These are phyloP conservation scores for Tetramorium alpestre DNA, from an alignment of 1,140 invertebrate species.

Conservation along the genomic window DNA sequence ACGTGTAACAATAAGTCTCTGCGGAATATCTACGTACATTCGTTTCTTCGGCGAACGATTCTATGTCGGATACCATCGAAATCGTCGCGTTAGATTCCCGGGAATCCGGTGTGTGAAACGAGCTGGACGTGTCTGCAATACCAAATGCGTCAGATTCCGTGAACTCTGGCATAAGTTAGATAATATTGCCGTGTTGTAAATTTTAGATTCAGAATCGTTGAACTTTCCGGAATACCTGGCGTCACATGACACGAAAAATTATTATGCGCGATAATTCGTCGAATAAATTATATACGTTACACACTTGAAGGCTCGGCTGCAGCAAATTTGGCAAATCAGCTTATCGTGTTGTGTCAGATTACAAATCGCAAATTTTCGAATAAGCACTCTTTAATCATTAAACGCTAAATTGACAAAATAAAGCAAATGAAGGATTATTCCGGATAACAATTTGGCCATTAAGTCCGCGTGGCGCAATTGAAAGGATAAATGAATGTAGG, in stretches of 20 bases:
- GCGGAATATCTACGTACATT: slow-evolving; percentile 45
- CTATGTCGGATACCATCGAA: slow-evolving; percentile 51
- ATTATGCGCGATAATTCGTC: not conserved
- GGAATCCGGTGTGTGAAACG: slow-evolving; percentile 64
- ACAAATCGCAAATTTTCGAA: slow-evolving; percentile 7
- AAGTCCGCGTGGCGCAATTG: not conserved
- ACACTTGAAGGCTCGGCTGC: not conserved
- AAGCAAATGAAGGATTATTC: slow-evolving; percentile 10
- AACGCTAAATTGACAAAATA: not conserved
- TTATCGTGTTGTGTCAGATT: not conserved
- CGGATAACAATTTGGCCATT: not conserved
- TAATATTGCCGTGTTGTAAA: slow-evolving; percentile 7
- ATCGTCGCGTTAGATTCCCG: slow-evolving; percentile 57
- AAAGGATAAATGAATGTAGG: slow-evolving; percentile 32
- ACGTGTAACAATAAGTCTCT: not conserved
- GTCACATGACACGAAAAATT: not conserved
- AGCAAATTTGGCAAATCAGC: not conserved
- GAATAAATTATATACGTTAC: not conserved
- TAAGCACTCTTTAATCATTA: slow-evolving; percentile 11
- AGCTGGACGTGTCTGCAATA: slow-evolving; percentile 63
- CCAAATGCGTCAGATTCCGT: not conserved
- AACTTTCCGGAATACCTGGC: not conserved
- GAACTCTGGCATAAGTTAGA: not conserved
- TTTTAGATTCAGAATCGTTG: not conserved
- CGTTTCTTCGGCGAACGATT: slow-evolving; percentile 44